Evolutionary conservation across 2,888 invertebrate genomes (phyloP), one percentile per base, ranked within the genome.

Genomic region (Cephus rjabovi): DNA sequence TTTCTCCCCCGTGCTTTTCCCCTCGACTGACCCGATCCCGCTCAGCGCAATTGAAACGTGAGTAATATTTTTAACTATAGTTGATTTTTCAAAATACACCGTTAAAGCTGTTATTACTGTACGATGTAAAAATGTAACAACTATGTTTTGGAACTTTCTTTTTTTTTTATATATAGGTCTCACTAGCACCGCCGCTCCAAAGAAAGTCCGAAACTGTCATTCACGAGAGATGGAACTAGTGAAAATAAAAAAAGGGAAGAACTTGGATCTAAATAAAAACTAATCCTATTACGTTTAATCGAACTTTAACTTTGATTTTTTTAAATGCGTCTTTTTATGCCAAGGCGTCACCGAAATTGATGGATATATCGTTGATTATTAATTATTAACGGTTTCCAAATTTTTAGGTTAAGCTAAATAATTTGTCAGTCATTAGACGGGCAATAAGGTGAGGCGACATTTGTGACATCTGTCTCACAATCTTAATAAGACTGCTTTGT

Each of bases 11-110:
- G 69, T 77, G 77, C 31, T 77, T 56, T 78, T 82, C 81, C 6
- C 83, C 84, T 31, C 86, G 90, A 40, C 79, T 90, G 31, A 90
- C 90, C 9, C 88, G 90, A 71, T 89, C 90, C 12, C 87, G 89
- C 30, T 83, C 87, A 9, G 89, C 89, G 40, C 83, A 87, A 75
- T 83, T 88, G 74, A 89, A 90, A 85, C 87, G 90, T 90, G 83
- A 87, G 87, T 85, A 76, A 35, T 30, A 34, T 12, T 30, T 68
- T 71, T 37, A 69, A 40, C 30, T 69, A 69, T 69, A 34, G 31
- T 31, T 33, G 4, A 71, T 31, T 34, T 71, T 71, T 12, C 33
- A 31, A 71, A 31, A 9, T 71, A 15, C 31, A 71, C 4, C 12
- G 31, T 33, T 23, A 1, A 9, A 2, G 9, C 56, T 9, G 2